Base-by-base conservation (phyloP, 92 coral and sea anemone species). In the Anthopleura xanthogrammica region DNA sequence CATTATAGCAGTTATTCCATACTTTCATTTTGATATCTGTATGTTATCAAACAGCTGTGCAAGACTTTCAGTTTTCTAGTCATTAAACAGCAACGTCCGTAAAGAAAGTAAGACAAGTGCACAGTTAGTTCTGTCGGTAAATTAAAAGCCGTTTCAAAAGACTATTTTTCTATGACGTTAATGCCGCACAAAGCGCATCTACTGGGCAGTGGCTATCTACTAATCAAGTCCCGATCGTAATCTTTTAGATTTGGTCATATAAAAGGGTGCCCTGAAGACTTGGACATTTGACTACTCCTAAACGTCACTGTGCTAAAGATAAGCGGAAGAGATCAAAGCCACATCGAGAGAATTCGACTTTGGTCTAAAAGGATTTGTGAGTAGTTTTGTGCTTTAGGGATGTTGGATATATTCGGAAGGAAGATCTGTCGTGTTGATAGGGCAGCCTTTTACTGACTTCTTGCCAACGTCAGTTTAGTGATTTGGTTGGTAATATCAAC, bases 321-420 rank as follows among this genome's bases (percentile, higher is more conserved):
- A 68, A 68, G 9, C 74, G 74, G 74, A 68, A 68, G 36, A 36
- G 74, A 68, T 68, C 74, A 68, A 68, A 68, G 74, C 74, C 14
- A 5, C 74, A 68, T 68, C 42, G 41, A 68, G 74, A 68, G 74
- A 68, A 23, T 36, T 68, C 7, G 36, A 68, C 42, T 68, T 68
- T 68, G 5, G 40, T 64, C 36, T 68, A 68, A 68, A 68, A 68
- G 74, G 74, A 68, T 68, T 68, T 68, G 43, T 29, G 74, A 68
- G 74, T 68, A 68, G 74, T 68, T 68, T 5, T 46, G 74, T 68
- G 74, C 74, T 68, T 68, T 68, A 36, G 74, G 74, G 74, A 68
- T 29, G 74, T 68, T 68, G 17, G 41, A 68, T 16, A 68, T 68
- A 23, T 68, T 68, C 41, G 42, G 19, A 68, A 62, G 70, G 42